Evolutionary conservation across 2,888 invertebrate species (phyloP).

Genomic region (Gibbula magus): DNA sequence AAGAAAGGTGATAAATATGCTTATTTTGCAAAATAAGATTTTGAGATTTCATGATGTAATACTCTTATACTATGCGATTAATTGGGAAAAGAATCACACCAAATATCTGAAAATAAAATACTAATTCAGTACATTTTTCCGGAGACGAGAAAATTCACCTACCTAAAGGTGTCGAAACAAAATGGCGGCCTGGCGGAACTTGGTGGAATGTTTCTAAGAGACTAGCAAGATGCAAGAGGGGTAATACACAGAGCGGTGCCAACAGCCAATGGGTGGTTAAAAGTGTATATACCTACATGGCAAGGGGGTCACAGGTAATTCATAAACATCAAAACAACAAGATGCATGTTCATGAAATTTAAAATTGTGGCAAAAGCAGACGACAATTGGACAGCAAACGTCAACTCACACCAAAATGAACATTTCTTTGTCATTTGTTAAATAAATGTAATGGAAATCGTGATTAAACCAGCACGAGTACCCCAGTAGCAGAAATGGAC

Average conservation of each 20-base stretch:
- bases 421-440: too few species aligned
- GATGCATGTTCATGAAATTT: too few species aligned
- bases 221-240: constrained; percentile 17
- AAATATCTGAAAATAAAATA: too few species aligned
- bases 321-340: background rate
- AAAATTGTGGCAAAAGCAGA: background rate
- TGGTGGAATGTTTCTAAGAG: constrained; percentile 43
- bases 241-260: constrained; percentile 27
- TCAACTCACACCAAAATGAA: too few species aligned
- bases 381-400: background rate
- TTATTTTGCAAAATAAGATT: too few species aligned
- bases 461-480: background rate
- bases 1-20: too few species aligned
- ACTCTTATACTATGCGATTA: too few species aligned
- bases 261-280: background rate
- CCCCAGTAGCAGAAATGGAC: constrained; percentile 13
- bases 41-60: too few species aligned
- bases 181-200: constrained; percentile 38
- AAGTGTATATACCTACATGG: background rate
- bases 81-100: too few species aligned
- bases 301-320: background rate
- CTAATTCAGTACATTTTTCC: background rate
- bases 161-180: constrained; percentile 42
- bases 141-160: constrained; percentile 26
- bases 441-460: too few species aligned